Base-by-base conservation (phyloP, 2,113 vertebrate species). In the Entelurus aequoreus region DNA sequence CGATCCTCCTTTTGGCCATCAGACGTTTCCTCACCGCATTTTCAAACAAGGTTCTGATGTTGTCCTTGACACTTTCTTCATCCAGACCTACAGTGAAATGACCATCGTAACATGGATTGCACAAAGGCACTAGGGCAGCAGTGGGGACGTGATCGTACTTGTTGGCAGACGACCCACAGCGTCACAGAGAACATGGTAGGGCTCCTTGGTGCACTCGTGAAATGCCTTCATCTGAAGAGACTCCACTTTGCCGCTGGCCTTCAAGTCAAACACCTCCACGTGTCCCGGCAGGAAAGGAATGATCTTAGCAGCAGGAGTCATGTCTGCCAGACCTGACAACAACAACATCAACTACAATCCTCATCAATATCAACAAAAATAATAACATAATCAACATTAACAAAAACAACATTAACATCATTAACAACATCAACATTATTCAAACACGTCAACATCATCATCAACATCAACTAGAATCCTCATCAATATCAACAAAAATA, bases 1-100 rank as follows among this genome's bases (percentile, higher is more conserved):
- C 96, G 6, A 98, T 98, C 54, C 94, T 92, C 73, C 96, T 88
- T 63, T 96, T 91, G 16, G 94, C 82, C 95, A 98, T 98, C 68
- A 98, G 87, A 37, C 95, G 94, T 72, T 97, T 98, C 78, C 77
- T 90, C 8, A 98, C 77, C 4, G 94, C 93, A 13, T 91, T 95
- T 81, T 96, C 92, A 86, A 98, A 96, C 68, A 98, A 90, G 47
- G 79, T 66, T 40, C 94, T 89, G 69, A 98, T 90, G 88, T 95
- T 98, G 62, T 48, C 87, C 78, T 95, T 98, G 66, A 97, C 92
- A 0, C 82, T 90, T 69, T 96, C 92, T 54, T 92, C 62, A 48
- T 93, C 91, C 69, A 92, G 90, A 71, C 89, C 96, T 98, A 38
- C 0, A 11, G 11, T 6, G 15, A 16, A 12, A 92, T 13, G 35